phyloP scores from a whole-genome alignment of 2,888 invertebrate species.

The Chymomyza caudatula region DNA sequence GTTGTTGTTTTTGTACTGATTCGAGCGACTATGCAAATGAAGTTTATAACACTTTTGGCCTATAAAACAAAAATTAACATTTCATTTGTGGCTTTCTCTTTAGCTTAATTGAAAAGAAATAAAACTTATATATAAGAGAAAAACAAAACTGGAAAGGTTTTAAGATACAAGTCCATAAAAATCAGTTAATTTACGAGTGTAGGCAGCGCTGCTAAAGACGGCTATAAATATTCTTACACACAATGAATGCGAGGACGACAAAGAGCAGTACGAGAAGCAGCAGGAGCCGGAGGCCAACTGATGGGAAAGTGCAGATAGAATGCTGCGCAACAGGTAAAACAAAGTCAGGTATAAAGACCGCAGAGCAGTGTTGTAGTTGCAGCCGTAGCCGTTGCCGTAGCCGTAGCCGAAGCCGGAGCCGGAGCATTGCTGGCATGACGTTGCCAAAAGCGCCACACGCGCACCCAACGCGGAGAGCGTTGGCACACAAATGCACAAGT shows the following conservation, averaged over 20 bases:
- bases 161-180: neutral
- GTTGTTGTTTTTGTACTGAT: too few species aligned
- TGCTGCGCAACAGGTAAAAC: neutral
- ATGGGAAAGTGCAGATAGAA: neutral
- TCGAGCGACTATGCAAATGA: neutral
- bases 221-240: neutral
- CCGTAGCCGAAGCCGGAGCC: too few species aligned
- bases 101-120: constrained; percentile 17
- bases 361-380: neutral
- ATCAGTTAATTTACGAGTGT: neutral
- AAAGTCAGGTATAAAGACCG: neutral
- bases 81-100: neutral
- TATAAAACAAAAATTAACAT: constrained; percentile 51
- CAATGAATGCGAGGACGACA: neutral
- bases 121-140: neutral
- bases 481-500: too few species aligned
- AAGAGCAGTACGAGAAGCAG: neutral
- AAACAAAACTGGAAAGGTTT: neutral
- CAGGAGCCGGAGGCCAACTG: neutral
- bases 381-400: neutral
- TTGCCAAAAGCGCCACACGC: neutral
- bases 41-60: constrained; percentile 39
- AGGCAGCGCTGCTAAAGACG: neutral
- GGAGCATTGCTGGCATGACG: neutral
- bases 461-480: too few species aligned